Conservation (phyloP, 2,797 vertebrate species). For the Catostomus latipinnis region DNA sequence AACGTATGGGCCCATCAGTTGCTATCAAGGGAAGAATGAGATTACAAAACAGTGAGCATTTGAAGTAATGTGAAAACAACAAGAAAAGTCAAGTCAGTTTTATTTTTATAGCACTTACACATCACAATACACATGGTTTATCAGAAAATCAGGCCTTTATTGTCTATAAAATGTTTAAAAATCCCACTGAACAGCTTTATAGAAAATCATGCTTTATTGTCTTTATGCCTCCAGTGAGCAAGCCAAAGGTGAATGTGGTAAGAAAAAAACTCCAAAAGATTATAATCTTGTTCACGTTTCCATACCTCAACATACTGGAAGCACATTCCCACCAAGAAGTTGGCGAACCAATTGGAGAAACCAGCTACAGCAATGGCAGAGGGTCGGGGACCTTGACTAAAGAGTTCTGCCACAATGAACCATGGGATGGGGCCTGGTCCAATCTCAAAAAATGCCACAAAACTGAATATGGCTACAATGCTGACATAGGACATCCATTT, state of each 20-base stretch:
- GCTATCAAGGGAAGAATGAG: conserved; percentile 70
- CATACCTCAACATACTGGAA: conserved; percentile 93
- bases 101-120: too few relatives aligned
- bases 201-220: too few relatives aligned
- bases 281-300: background rate
- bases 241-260: too few relatives aligned
- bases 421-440: conserved; percentile 96
- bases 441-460: conserved; percentile 96
- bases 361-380: conserved; percentile 91
- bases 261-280: background rate
- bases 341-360: conserved; percentile 94
- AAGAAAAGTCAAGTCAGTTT: too few relatives aligned
- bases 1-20: conserved; percentile 91
- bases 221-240: too few relatives aligned
- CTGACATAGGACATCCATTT: conserved; percentile 92
- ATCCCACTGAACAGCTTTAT: background rate
- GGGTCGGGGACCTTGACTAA: conserved; percentile 94
- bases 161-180: too few relatives aligned
- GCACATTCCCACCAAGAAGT: conserved; percentile 94
- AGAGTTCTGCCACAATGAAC: conserved; percentile 96
- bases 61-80: conserved; percentile 1
- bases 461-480: conserved; percentile 91
- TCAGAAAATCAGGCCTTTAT: too few relatives aligned
- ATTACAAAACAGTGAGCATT: conserved; percentile 3
- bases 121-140: too few relatives aligned